Base-by-base conservation (phyloP, 2,888 invertebrate genomes). In the Ochropleura leucogaster region DNA sequence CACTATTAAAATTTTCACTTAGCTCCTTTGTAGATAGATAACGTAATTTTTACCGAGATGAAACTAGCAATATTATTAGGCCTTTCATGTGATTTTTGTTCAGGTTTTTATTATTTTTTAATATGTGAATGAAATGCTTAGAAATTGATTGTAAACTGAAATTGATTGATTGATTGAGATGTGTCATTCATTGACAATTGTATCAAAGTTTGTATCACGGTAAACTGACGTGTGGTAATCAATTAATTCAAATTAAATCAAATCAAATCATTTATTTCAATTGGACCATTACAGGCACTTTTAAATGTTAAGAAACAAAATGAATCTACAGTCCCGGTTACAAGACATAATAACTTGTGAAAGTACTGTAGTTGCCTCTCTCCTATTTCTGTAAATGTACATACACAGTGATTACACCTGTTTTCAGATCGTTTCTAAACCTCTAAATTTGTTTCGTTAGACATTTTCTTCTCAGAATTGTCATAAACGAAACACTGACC, bases 1-100 rank as follows among this genome's bases (percentile, higher is more conserved):
- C 44, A 75, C 67, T 71, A 76, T 72, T 71, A 70, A 60, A 75
- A 59, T 64, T 46, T 65, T 75, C 79, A 70, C 68, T 75, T 65
- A 69, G 30, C 60, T 57, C 14, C 47, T 20, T n/a, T 44, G 59
- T 30, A 30, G 47, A 42, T 47, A 53, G 51, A 47, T 30, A 18
- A n/a, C 7, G 18, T 42, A 40, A 57, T 68, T 66, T 66, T 49
- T 40, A 55, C 12, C 40, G 9, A 14, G 18, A 44, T 9, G 7
- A 60, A 53, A 42, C 40, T 4, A 30, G 20, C 4, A 0, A 14
- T 71, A 46, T 47, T 47, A 40, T 12, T 42, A 0, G 10, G 10
- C 6, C 6, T 2, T 16, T n/a, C 8, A 46, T 46, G 7, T 6
- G 8, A 0, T 4, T n/a, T 68, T 3, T 30, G 2, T 53, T 16